Conservation (phyloP, 2,888 invertebrate species). For the Sericinus montela region DNA sequence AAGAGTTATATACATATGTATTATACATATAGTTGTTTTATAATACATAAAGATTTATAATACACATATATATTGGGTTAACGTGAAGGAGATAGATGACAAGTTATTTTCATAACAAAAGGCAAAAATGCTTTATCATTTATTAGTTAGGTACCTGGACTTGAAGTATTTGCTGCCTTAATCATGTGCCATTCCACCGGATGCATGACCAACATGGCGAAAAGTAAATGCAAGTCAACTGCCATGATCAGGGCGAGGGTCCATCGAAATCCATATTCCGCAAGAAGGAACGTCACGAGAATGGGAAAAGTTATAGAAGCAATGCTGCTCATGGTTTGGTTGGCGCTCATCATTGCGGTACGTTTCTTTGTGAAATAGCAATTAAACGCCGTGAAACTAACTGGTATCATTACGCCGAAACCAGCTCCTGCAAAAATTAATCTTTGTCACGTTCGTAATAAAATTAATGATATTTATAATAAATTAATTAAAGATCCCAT, state of each 20-base stretch:
- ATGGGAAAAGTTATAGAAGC: slow-evolving; percentile 85
- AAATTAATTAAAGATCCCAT: background rate
- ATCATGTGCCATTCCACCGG: slow-evolving; percentile 86
- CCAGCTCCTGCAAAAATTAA: slow-evolving; percentile 76
- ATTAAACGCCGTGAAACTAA: slow-evolving; percentile 86
- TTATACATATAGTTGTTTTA: too few relatives aligned
- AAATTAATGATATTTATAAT: background rate
- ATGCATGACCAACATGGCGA: slow-evolving; percentile 85
- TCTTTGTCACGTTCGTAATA: background rate
- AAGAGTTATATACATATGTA: too few relatives aligned
- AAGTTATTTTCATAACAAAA: too few relatives aligned
- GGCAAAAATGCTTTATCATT: too few relatives aligned
- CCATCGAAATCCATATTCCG: slow-evolving; percentile 84
- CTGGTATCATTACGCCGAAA: slow-evolving; percentile 85
- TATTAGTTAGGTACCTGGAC: slow-evolving; percentile 31
- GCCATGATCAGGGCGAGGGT: slow-evolving; percentile 83
- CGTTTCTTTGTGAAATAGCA: slow-evolving; percentile 85
- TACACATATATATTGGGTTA: too few relatives aligned
- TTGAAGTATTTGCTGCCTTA: slow-evolving; percentile 31
- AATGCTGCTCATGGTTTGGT: slow-evolving; percentile 85
- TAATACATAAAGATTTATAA: too few relatives aligned
- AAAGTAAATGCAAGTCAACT: slow-evolving; percentile 82
- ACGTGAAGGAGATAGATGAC: too few relatives aligned
- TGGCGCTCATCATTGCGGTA: slow-evolving; percentile 85
- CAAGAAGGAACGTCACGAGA: slow-evolving; percentile 79